Conservation (phyloP, 2,797 vertebrate genomes). For the Melanotaenia parkinsoni region DNA sequence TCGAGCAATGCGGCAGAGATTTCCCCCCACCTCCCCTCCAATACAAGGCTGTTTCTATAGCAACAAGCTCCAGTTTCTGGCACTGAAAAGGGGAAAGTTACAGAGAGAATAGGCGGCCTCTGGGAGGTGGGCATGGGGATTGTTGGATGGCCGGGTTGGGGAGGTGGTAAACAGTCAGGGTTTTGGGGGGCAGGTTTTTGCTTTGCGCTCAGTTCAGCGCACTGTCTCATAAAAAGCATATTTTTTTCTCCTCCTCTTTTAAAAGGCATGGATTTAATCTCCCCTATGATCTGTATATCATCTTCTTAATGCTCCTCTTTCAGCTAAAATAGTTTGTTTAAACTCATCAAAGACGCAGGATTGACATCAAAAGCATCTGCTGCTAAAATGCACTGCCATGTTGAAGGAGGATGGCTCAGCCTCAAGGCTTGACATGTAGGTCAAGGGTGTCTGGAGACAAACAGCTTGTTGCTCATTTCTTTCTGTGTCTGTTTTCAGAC, state of each 20-base stretch:
- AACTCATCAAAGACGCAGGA: conserved; percentile 47
- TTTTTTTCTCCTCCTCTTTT: conserved; percentile 13
- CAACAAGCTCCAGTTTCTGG: conserved; percentile 85
- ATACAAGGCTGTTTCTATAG: conserved; percentile 84
- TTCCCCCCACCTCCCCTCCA: conserved; percentile 38
- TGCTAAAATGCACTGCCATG: conserved; percentile 60
- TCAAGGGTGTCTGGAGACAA: conserved; percentile 65
- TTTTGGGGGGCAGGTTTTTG: background rate
- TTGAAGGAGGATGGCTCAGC: conserved; percentile 43
- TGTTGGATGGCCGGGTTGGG: conserved; percentile 31
- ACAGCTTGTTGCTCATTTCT: conserved; percentile 58
- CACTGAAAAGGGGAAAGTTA: conserved; percentile 82
- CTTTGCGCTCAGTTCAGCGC: conserved; percentile 20
- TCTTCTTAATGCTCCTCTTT: conserved; percentile 25
- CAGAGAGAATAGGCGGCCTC: conserved; percentile 80
- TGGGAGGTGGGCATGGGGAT: conserved; percentile 56
- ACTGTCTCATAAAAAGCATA: background rate
- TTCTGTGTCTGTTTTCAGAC: conserved; percentile 36
- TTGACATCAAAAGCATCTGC: conserved; percentile 57
- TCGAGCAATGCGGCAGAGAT: conserved; percentile 83
- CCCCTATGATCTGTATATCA: conserved; percentile 15
- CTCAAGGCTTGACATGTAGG: conserved; percentile 54
- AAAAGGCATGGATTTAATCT: conserved; percentile 17
- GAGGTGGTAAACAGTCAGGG: conserved; percentile 30
- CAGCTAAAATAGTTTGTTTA: conserved; percentile 47